Percentiles rank a stretch among this genome's conserved stretches.
These are phyloP conservation scores for Cephus pygmeus DNA, from an alignment of 2,888 invertebrate genomes.

Conservation along the genomic window DNA sequence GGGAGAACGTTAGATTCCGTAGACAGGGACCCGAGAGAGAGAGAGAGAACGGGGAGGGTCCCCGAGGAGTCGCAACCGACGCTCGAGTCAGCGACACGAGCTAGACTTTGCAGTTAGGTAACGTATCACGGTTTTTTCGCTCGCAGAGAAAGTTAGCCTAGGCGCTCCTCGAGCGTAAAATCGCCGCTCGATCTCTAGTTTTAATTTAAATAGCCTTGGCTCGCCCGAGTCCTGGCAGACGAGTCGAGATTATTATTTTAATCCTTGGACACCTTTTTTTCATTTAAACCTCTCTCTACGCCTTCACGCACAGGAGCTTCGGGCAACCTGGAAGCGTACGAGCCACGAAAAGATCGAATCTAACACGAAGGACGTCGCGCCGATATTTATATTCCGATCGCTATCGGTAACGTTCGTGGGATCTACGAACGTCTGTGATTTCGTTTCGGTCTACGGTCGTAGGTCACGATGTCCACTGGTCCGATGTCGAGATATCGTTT, in stretches of 20 bases:
- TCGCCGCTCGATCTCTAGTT: constrained; percentile 28
- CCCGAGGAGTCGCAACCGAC: constrained; percentile 1
- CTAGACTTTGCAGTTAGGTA: constrained; percentile 32
- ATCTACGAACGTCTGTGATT: background rate
- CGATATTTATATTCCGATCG: constrained; percentile 2
- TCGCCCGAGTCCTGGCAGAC: background rate
- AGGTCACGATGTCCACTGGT: background rate
- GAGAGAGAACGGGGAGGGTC: constrained; percentile 2
- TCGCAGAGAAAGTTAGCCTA: constrained; percentile 53
- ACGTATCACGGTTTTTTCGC: constrained; percentile 35
- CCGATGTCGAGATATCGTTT: background rate
- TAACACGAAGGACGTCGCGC: background rate
- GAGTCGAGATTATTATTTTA: background rate
- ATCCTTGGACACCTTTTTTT: constrained; percentile 8
- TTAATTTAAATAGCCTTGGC: constrained; percentile 18
- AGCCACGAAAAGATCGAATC: background rate
- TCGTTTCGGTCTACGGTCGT: background rate
- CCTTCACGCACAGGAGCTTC: background rate
- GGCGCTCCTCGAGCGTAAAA: constrained; percentile 47
- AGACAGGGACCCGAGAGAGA: background rate
- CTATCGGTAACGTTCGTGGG: background rate
- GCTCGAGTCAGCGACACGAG: constrained; percentile 8
- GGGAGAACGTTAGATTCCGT: background rate
- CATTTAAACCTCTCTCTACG: background rate
- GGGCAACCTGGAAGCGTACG: background rate